Conservation (phyloP, 1,140 invertebrate species). For the Argopecten irradians region DNA sequence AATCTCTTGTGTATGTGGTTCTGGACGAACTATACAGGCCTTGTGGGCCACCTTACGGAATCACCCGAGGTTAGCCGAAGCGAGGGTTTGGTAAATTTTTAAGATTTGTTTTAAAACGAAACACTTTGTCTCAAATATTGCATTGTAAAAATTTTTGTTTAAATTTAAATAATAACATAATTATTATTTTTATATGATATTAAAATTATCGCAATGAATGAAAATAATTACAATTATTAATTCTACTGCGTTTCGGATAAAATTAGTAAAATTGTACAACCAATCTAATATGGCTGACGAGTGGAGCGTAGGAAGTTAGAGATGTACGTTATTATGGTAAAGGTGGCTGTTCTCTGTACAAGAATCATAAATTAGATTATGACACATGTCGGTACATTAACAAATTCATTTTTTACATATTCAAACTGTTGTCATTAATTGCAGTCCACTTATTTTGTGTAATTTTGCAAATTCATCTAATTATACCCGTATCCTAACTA, state of each 20-base stretch:
- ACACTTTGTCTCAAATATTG: neutral
- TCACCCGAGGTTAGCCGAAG: too few relatives aligned
- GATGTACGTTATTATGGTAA: neutral
- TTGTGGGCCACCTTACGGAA: too few relatives aligned
- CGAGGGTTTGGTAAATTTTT: neutral
- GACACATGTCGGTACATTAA: neutral
- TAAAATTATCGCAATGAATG: too few relatives aligned
- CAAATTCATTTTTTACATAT: neutral
- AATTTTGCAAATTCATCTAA: too few relatives aligned
- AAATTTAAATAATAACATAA: neutral
- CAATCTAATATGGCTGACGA: neutral
- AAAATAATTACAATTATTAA: neutral
- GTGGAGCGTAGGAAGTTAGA: neutral
- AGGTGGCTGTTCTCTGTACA: neutral
- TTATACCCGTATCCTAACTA: too few relatives aligned
- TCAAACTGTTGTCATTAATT: neutral
- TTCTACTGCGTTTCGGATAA: neutral
- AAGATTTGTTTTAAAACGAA: neutral
- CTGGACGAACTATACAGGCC: too few relatives aligned
- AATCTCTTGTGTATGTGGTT: too few relatives aligned
- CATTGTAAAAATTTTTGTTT: too few relatives aligned
- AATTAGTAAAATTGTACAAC: neutral
- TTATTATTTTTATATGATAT: neutral
- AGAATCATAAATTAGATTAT: neutral
- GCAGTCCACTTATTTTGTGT: too few relatives aligned